These are phyloP conservation scores for Sinodicranocentrus sp. DNA, from an alignment of 2,888 invertebrate species.

Conservation along the genomic window DNA sequence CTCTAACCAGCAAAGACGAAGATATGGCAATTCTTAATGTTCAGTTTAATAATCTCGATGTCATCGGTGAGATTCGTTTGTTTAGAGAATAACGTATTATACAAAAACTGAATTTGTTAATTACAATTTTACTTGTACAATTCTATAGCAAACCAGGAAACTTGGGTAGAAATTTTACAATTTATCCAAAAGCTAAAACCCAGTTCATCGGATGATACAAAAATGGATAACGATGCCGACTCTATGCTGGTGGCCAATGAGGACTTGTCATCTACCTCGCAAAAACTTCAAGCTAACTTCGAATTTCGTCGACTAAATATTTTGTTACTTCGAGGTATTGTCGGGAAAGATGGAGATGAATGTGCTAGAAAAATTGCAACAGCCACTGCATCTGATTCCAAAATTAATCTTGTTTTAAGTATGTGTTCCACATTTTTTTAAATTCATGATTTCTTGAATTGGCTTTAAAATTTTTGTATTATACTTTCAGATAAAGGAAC, in stretches of 20 bases:
- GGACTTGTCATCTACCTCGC: conserved; percentile 10
- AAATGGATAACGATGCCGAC: background rate
- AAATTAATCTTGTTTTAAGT: conserved; percentile 80
- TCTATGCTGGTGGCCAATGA: background rate
- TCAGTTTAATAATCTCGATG: conserved; percentile 95
- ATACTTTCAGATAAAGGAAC: conserved; percentile 80
- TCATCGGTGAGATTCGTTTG: conserved; percentile 85
- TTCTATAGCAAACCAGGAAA: conserved; percentile 92
- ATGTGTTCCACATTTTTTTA: conserved; percentile 76
- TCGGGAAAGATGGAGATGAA: conserved; percentile 84
- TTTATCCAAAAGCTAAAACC: conserved; percentile 72
- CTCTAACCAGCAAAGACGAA: conserved; percentile 83
- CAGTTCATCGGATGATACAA: background rate
- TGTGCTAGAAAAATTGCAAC: conserved; percentile 94
- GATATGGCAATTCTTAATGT: conserved; percentile 88
- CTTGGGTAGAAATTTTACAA: conserved; percentile 90
- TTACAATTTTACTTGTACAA: conserved; percentile 19
- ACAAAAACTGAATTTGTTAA: background rate
- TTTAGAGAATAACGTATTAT: conserved; percentile 13
- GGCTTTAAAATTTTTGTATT: background rate
- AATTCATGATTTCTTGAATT: conserved; percentile 8
- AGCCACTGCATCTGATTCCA: conserved; percentile 92
- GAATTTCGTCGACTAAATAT: conserved; percentile 96
- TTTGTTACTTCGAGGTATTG: conserved; percentile 88
- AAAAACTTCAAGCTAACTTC: conserved; percentile 89